Conservation (phyloP, 2,113 vertebrate species). For the Cheirogaleus medius region DNA sequence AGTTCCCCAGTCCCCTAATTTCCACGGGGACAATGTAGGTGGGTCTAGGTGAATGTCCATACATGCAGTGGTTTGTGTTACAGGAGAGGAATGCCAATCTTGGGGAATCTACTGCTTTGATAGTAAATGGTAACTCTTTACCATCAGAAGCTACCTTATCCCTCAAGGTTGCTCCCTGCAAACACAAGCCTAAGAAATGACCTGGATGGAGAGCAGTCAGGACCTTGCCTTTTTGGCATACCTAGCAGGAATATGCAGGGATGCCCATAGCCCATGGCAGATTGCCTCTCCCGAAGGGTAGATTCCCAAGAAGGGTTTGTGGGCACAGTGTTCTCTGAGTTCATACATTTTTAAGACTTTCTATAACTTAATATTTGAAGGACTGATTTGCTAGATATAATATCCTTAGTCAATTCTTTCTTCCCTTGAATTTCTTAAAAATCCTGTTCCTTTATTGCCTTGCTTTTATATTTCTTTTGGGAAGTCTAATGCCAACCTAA, state of each 20-base stretch:
- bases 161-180: background rate
- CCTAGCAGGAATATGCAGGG: background rate
- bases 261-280: background rate
- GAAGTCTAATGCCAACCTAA: background rate
- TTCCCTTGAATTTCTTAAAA: slow-evolving; percentile 48
- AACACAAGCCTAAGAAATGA: background rate
- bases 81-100: background rate
- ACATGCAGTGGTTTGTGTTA: background rate
- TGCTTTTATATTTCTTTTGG: background rate
- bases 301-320: background rate
- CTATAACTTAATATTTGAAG: background rate
- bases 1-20: background rate
- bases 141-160: background rate
- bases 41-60: background rate
- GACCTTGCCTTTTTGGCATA: background rate
- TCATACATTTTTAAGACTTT: background rate
- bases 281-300: background rate
- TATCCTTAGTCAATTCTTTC: background rate
- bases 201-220: background rate
- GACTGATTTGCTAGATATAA: background rate
- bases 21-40: background rate
- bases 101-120: background rate
- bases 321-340: background rate
- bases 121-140: background rate
- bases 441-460: background rate